These are phyloP conservation scores for Onychomys leucogaster DNA, from an alignment of 2,797 vertebrate species.

Conservation along the genomic window DNA sequence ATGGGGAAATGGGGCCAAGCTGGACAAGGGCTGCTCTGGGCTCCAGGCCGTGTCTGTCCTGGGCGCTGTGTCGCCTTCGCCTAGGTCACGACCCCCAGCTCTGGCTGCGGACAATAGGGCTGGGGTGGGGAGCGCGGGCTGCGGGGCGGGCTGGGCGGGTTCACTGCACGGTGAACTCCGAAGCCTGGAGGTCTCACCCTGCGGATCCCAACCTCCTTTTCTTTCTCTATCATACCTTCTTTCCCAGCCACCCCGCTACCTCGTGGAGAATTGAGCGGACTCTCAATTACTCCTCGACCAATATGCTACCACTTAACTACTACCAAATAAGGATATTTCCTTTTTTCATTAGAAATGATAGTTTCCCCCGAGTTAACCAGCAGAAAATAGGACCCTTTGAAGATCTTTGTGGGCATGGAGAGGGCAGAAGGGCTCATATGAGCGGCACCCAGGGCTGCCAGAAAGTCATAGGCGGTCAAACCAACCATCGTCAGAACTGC, in stretches of 20 bases:
- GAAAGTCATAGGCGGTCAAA: background rate
- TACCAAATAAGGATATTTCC: conserved; percentile 45
- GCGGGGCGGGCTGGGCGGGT: background rate
- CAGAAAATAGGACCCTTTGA: conserved; percentile 27
- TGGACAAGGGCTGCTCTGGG: background rate
- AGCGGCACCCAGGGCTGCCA: background rate
- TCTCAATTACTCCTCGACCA: background rate
- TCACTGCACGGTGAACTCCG: conserved; percentile 61
- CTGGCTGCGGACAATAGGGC: conserved; percentile 80
- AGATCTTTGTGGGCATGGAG: background rate
- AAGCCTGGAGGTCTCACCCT: background rate
- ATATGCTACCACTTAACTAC: background rate
- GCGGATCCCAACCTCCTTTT: background rate
- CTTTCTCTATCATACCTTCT: background rate
- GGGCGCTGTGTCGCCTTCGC: conserved; percentile 71
- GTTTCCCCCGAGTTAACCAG: conserved; percentile 14
- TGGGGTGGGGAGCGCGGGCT: background rate
- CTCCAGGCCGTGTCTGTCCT: conserved; percentile 53
- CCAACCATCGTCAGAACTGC: background rate
- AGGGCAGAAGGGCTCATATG: background rate
- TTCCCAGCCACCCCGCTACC: background rate
- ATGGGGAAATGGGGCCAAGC: background rate
- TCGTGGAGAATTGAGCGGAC: background rate
- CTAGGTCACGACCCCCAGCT: conserved; percentile 86
- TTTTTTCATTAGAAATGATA: background rate